Percentiles rank a stretch among this genome's conserved stretches.
phyloP scores from a whole-genome alignment of 2,797 vertebrate genomes.

The Alfaro cultratus region DNA sequence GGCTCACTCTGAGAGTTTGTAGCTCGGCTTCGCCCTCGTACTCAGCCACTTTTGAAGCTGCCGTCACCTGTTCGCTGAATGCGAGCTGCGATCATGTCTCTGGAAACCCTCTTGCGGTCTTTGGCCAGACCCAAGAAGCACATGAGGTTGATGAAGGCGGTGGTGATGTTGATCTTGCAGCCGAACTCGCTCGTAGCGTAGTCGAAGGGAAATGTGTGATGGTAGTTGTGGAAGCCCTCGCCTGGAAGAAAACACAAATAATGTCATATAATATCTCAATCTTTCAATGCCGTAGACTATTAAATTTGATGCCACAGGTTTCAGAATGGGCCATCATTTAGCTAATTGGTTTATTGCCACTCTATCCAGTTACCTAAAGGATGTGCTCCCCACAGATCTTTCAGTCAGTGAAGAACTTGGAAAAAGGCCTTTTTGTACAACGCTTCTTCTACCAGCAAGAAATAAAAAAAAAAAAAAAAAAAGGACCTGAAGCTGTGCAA shows the following conservation, averaged over 20 bases:
- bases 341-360: neutral
- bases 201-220: conserved; percentile 94
- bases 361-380: neutral
- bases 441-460: neutral
- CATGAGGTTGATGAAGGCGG: conserved; percentile 92
- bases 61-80: conserved; percentile 87
- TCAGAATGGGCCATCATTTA: neutral
- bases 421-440: neutral
- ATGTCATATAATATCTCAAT: no score
- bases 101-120: conserved; percentile 87
- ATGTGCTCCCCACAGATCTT: neutral
- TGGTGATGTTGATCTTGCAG: conserved; percentile 88
- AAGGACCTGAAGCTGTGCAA: neutral
- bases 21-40: neutral
- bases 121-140: conserved; percentile 87
- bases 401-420: neutral
- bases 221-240: conserved; percentile 98
- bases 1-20: conserved; percentile 17
- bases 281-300: neutral
- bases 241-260: conserved; percentile 74
- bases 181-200: conserved; percentile 94
- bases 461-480: neutral
- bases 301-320: neutral
- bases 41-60: conserved; percentile 90
- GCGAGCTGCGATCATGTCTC: conserved; percentile 82